Base-by-base conservation (phyloP, 1,140 invertebrate species). In the Metopolophium dirhodum region DNA sequence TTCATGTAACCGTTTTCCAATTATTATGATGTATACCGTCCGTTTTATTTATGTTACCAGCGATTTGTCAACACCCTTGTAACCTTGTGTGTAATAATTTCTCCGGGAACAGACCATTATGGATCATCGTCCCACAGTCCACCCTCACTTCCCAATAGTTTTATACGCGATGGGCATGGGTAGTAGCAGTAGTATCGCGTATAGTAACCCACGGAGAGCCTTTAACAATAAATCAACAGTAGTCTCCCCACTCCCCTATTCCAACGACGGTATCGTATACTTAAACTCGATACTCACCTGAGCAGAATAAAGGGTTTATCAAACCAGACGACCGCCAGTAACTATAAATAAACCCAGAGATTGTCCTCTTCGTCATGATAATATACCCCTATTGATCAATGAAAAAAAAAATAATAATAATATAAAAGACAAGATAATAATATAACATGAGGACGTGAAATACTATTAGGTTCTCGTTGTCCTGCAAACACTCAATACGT, bases 271-370 rank as follows among this genome's bases (percentile, higher is more conserved):
- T 77, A 77, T 77, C 61, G 14, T 77, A n/a, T n/a, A 77, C n/a
- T n/a, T 87, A 35, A 87, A 87, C 86, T 90, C 89, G 89, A 77
- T 91, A 83, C 68, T 92, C 90, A 51, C 61, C 90, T 83, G 90
- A 82, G 90, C 90, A 51, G 90, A 92, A 92, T 92, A 92, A 92
- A 92, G 77, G 90, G 90, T 92, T 92, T 92, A 83, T 92, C 30
- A 51, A 83, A 92, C 41, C 41, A 41, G n/a, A 26, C 51, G 35
- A 57, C 86, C 49, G n/a, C 20, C 26, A 14, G 37, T 14, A 20
- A 57, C 90, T 41, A 92, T 92, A 92, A 92, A 92, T 92, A 92
- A 92, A 37, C 26, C 90, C 57, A 61, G 54, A 54, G n/a, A 90
- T 61, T 41, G 89, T 90, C 54, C 61, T 91, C 11, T n/a, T 23